Evolutionary conservation across 2,888 invertebrate genomes (phyloP).

Genomic region (Agonum fuliginosum): DNA sequence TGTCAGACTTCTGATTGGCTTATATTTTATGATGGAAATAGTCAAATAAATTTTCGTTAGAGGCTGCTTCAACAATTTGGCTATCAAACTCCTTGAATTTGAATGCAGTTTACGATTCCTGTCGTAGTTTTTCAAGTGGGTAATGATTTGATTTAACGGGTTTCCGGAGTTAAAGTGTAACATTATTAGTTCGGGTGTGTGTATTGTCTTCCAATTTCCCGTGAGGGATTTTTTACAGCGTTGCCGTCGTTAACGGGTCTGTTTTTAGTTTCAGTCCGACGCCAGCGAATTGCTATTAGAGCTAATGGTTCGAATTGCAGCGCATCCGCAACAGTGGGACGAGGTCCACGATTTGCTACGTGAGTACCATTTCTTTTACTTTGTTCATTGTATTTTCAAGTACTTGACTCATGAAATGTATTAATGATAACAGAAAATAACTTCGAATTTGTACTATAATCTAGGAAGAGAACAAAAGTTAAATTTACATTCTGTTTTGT

Average conservation of each 20-base stretch:
- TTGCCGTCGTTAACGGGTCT: slow-evolving; percentile 46
- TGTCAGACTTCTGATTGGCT: too few species aligned
- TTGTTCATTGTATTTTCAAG: neutral
- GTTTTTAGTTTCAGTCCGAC: slow-evolving; percentile 54
- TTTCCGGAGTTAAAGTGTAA: slow-evolving; percentile 41
- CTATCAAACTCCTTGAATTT: too few species aligned
- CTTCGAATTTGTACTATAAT: too few species aligned
- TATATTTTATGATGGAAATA: too few species aligned
- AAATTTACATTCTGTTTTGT: too few species aligned
- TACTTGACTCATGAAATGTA: too few species aligned
- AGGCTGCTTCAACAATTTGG: too few species aligned
- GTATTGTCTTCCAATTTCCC: slow-evolving; percentile 56
- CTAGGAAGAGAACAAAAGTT: too few species aligned
- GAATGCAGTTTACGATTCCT: too few species aligned
- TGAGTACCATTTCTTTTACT: slow-evolving; percentile 67
- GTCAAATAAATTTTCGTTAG: too few species aligned
- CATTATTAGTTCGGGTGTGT: slow-evolving; percentile 51
- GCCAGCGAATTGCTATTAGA: slow-evolving; percentile 70
- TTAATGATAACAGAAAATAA: too few species aligned
- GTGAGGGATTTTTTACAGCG: slow-evolving; percentile 16
- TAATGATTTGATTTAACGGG: slow-evolving; percentile 50
- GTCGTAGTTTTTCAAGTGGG: neutral
- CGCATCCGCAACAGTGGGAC: slow-evolving; percentile 71
- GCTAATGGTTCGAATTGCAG: slow-evolving; percentile 70
- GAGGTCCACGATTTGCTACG: slow-evolving; percentile 70